Base-by-base conservation (phyloP, 2,888 invertebrate species). In the Archips xylosteana region DNA sequence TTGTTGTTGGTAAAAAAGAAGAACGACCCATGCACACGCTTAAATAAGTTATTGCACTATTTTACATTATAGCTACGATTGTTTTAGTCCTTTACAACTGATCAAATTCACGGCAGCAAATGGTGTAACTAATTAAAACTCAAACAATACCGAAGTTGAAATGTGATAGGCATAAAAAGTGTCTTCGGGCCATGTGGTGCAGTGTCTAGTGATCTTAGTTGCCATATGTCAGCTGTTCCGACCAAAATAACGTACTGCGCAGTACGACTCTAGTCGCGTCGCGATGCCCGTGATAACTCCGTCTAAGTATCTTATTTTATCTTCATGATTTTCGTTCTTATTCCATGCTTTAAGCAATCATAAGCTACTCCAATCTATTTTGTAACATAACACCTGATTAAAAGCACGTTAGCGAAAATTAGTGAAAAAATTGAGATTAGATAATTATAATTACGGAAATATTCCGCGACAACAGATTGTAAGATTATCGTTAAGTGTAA, bases 201-300 rank as follows among this genome's bases (percentile, higher is more conserved):
- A 80, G 71, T 78, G 10, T 71, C 47, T 36, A 45, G 76, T 79
- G 82, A 81, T 80, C 80, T 79, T 82, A 75, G 85, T 86, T 85
- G 84, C 89, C 85, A 86, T 87, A 86, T 90, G 89, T 86, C 89
- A 87, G 89, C 85, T 87, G 87, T 85, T 89, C 76, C 78, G 79
- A 85, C 87, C 80, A 83, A 88, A 89, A 88, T 87, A 87, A 83
- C 87, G 80, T 83, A 89, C 89, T 90, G 87, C 91, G 91, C 87
- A 90, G 86, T 74, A 51, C 70, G 54, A n/a, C 36, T n/a, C 74
- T 63, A 57, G 71, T 70, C 69, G 74, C 54, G 49, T 65, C 65
- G 74, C 65, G 6, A 39, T 39, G 39, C 39, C 60, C 64, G 64
- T 51, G 74, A 54, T 69, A 69, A 54, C 64, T 34, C 69, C 51